Conservation (phyloP, 2,888 invertebrate species). For the Gortyna flavago region DNA sequence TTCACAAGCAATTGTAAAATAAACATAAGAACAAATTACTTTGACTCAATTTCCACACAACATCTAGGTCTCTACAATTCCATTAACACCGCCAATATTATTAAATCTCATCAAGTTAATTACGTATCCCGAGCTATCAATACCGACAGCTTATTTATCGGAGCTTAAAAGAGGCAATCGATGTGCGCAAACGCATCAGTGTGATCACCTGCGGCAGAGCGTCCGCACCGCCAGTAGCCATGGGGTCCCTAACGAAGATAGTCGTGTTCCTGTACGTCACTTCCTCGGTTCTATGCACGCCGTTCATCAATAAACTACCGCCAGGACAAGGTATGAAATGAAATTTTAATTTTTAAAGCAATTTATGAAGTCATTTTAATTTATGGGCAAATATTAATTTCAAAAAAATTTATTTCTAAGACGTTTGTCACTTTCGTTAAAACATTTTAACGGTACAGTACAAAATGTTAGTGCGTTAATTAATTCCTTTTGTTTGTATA, state of each 20-base stretch:
- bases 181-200: conserved; percentile 79
- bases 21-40: conserved; percentile 13
- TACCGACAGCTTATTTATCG: conserved; percentile 71
- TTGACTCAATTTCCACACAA: conserved; percentile 19
- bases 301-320: conserved; percentile 81
- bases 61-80: conserved; percentile 18
- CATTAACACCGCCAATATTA: conserved; percentile 16
- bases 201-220: conserved; percentile 71
- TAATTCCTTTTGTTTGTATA: background rate
- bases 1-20: conserved; percentile 22
- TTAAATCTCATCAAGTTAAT: conserved; percentile 45
- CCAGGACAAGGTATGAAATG: conserved; percentile 82
- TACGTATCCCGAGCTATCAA: conserved; percentile 50
- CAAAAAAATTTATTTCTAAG: accelerated
- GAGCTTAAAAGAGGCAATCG: conserved; percentile 81
- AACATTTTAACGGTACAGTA: background rate
- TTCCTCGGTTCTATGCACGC: conserved; percentile 75
- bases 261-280: conserved; percentile 78
- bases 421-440: background rate
- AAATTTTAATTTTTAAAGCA: conserved; percentile 12
- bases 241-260: conserved; percentile 80
- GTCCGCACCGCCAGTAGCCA: conserved; percentile 80
- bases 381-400: background rate
- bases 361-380: background rate
- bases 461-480: background rate